Conservation (phyloP, 1,140 invertebrate genomes). For the Zaprionus tsacasi region DNA sequence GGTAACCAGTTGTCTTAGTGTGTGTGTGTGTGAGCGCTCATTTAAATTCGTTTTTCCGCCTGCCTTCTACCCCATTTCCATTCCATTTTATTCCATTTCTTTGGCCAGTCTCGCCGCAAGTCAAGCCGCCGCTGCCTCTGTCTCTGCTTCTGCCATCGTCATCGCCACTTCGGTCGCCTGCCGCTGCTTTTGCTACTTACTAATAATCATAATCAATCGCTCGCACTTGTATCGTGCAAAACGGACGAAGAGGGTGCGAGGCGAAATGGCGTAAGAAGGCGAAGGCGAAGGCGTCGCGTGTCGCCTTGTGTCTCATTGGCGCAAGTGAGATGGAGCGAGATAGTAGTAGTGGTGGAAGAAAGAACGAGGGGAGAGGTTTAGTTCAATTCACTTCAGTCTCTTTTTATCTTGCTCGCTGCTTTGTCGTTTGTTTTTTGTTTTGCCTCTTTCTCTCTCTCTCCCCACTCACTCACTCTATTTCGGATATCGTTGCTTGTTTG, state of each 20-base stretch:
- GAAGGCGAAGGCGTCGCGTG: constrained; percentile 35
- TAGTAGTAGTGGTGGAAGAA: constrained; percentile 25
- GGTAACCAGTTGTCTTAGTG: constrained; percentile 48
- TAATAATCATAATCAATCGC: constrained; percentile 83
- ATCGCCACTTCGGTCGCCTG: neutral
- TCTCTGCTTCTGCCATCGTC: neutral
- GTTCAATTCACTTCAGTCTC: constrained; percentile 34
- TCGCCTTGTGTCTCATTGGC: constrained; percentile 10
- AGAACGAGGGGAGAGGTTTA: constrained; percentile 31
- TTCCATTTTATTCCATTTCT: constrained; percentile 36
- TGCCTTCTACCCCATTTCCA: constrained; percentile 47
- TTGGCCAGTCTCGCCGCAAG: constrained; percentile 39
- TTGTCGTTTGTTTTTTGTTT: constrained; percentile 77
- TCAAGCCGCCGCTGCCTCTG: constrained; percentile 49
- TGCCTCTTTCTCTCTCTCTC: constrained; percentile 34
- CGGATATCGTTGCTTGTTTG: constrained; percentile 36
- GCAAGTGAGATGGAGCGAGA: constrained; percentile 43
- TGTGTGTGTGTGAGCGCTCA: constrained; percentile 40
- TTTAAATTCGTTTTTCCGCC: constrained; percentile 77
- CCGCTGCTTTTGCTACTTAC: constrained; percentile 61
- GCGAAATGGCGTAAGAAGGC: constrained; percentile 1
- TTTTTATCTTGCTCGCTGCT: constrained; percentile 70
- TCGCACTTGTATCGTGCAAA: constrained; percentile 76
- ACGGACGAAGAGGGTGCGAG: constrained; percentile 40
- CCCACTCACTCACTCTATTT: constrained; percentile 10